phyloP scores from a whole-genome alignment of 2,888 invertebrate genomes.

The Sinopyrophorus schimmeli region DNA sequence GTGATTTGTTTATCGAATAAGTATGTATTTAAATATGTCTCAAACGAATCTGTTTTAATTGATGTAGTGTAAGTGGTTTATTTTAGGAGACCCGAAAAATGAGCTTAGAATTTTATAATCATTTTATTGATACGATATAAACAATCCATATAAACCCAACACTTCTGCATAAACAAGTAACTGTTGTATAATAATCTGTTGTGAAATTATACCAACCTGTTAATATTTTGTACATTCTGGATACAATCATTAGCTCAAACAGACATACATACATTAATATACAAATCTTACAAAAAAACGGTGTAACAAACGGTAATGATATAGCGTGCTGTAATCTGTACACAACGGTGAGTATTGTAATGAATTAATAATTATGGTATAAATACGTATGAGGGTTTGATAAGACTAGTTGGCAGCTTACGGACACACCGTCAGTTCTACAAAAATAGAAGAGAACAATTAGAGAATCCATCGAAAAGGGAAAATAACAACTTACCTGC shows the following conservation, averaged over 20 bases:
- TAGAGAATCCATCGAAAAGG: neutral
- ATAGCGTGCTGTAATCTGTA: constrained; percentile 52
- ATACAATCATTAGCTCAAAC: constrained; percentile 43
- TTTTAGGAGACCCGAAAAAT: neutral
- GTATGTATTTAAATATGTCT: too few relatives aligned
- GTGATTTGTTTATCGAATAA: too few relatives aligned
- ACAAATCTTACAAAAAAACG: constrained; percentile 43
- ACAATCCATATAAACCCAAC: constrained; percentile 57
- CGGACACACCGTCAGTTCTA: constrained; percentile 63
- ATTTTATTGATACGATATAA: constrained; percentile 44
- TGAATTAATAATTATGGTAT: constrained; percentile 49
- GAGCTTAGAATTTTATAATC: constrained; percentile 1
- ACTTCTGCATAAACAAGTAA: constrained; percentile 44
- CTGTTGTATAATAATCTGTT: constrained; percentile 35
- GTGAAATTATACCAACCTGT: constrained; percentile 29
- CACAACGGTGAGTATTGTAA: constrained; percentile 55
- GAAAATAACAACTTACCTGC: constrained; percentile 59
- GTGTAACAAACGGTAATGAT: constrained; percentile 24
- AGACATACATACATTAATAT: constrained; percentile 26
- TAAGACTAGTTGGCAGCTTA: constrained; percentile 52
- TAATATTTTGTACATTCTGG: constrained; percentile 47
- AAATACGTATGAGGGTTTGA: constrained; percentile 52
- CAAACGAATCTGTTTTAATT: too few relatives aligned
- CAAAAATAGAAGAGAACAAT: constrained; percentile 36
- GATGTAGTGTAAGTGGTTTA: constrained; percentile 1